phyloP scores from a whole-genome alignment of 1,140 invertebrate genomes.

The Leucophenga varia region DNA sequence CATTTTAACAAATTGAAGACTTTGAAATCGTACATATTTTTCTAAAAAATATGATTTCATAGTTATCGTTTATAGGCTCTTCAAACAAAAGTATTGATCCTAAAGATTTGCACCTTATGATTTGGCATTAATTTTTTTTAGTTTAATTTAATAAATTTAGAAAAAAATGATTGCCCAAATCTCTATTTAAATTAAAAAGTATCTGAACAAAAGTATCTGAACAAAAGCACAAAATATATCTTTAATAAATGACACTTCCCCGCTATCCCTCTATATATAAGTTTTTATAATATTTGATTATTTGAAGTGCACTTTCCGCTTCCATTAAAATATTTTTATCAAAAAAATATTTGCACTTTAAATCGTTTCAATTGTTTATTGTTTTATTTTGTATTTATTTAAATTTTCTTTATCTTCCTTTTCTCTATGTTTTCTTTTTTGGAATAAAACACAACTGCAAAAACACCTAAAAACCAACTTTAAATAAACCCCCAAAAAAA shows the following conservation, averaged over 20 bases:
- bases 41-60: too few species aligned
- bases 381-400: constrained; percentile 27
- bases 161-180: neutral
- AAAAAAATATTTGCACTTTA: constrained; percentile 6
- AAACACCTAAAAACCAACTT: neutral
- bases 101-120: too few species aligned
- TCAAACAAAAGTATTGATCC: too few species aligned
- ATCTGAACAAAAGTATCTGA: neutral
- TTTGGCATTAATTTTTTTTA: neutral
- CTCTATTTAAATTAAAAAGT: neutral
- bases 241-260: too few species aligned
- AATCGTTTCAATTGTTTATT: constrained; percentile 23
- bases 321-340: neutral
- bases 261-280: too few species aligned
- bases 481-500: constrained; percentile 15
- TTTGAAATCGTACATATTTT: too few species aligned
- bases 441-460: constrained; percentile 23
- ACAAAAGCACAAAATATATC: too few species aligned
- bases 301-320: constrained; percentile 25
- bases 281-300: too few species aligned
- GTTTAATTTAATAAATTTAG: neutral
- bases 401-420: constrained; percentile 37
- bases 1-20: too few species aligned
- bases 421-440: constrained; percentile 31
- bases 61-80: too few species aligned